Base-by-base conservation (phyloP, 23 tunicate genomes). In the Botrylloides violaceus region DNA sequence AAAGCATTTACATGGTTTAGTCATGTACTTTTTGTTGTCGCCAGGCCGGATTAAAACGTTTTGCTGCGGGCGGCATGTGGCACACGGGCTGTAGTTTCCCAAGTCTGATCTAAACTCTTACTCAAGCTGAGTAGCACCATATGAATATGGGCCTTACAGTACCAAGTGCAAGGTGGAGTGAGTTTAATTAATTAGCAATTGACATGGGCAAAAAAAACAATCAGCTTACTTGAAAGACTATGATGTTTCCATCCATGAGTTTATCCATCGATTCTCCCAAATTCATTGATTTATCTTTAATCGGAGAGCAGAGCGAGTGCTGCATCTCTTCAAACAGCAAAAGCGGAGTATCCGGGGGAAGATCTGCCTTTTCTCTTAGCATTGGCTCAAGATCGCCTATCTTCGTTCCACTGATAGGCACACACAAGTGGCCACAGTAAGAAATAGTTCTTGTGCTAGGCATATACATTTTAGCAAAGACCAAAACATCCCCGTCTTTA, bases 251-350 rank as follows among this genome's bases (percentile, higher is more conserved):
- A 35, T 90, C 97, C 97, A 90, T 90, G 58, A 90, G 60, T 43
- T 83, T 83, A 75, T 90, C 97, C 97, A 90, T 90, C 33, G 80
- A 81, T 57, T 90, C 97, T 23, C 97, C 97, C 36, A 90, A 66
- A 57, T 83, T 68, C 74, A 37, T 35, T 4, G 74, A 9, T 25
- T 68, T 68, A 28, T 68, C 74, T 28, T 68, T 68, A 20, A 68
- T 68, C 9, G 56, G 74, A 36, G 58, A 39, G 59, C 74, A 68
- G n/a, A 32, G 74, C 28, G 74, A 68, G 20, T 39, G 74, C 47
- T 68, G 74, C 49, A 88, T 59, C 39, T 88, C 97, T 56, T 90
- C 97, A 61, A 57, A 90, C 48, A 90, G 61, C 36, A 43, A 81
- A 24, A 90, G 61, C 24, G 78, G 90, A 4, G 68, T 65, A 36